Evolutionary conservation across 2,113 vertebrate species (phyloP).

Genomic region (Alaudala cheleensis): DNA sequence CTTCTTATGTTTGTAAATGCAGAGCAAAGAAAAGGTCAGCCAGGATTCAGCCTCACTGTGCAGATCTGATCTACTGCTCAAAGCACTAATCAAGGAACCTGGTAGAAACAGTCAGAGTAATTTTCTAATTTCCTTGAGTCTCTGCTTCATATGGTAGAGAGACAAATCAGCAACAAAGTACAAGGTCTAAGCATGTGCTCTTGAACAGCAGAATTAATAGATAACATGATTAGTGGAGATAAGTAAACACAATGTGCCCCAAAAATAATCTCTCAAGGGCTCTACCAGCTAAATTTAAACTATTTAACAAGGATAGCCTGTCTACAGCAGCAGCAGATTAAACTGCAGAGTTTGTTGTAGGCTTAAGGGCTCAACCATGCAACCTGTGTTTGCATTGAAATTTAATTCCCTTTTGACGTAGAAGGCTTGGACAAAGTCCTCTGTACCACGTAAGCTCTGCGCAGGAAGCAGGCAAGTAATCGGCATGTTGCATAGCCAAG

Average conservation of each 20-base stretch:
- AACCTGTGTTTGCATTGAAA: background rate
- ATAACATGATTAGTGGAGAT: background rate
- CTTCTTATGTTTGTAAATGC: slow-evolving; percentile 31
- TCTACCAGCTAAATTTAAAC: slow-evolving; percentile 42
- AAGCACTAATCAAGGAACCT: background rate
- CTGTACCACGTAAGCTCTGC: background rate
- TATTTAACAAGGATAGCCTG: background rate
- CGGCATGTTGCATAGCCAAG: accelerated
- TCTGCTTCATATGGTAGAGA: background rate
- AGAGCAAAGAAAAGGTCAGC: slow-evolving; percentile 16
- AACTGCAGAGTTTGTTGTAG: background rate
- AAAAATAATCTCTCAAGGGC: slow-evolving; percentile 28
- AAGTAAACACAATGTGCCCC: background rate
- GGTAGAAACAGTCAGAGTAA: background rate
- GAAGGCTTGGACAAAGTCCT: background rate
- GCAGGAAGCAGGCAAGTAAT: background rate
- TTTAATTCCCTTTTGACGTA: slow-evolving; percentile 40
- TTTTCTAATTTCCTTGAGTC: background rate
- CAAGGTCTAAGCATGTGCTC: background rate
- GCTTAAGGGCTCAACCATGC: background rate
- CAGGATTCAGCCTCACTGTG: background rate
- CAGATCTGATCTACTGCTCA: background rate
- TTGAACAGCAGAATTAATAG: background rate
- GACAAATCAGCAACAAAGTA: background rate
- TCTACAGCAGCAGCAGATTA: background rate